phyloP scores from a whole-genome alignment of 2,888 invertebrate genomes.

The Sepiola atlantica region DNA sequence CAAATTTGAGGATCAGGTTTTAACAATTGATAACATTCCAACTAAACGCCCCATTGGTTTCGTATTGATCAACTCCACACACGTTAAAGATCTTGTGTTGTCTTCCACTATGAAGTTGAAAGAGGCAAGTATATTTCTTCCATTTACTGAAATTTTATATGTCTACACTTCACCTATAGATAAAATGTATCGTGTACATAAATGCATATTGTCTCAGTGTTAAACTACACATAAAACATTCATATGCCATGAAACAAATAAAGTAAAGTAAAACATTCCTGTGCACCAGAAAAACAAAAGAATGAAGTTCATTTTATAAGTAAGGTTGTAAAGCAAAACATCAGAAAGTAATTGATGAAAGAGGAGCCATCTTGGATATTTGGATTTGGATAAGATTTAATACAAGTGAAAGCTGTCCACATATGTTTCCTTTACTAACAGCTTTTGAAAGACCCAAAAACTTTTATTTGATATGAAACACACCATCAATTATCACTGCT shows the following conservation, averaged over 20 bases:
- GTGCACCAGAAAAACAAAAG: too few relatives aligned
- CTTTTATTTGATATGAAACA: too few relatives aligned
- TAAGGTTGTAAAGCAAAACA: too few relatives aligned
- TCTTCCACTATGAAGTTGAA: constrained; percentile 79
- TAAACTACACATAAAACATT: neutral
- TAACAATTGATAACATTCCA: constrained; percentile 81
- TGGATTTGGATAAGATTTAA: neutral
- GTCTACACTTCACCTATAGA: neutral
- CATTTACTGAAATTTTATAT: neutral
- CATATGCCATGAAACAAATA: too few relatives aligned
- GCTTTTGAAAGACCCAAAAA: too few relatives aligned
- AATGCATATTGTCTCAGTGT: neutral
- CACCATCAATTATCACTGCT: too few relatives aligned
- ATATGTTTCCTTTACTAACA: too few relatives aligned
- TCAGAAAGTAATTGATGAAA: neutral
- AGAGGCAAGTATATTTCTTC: neutral
- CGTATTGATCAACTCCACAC: constrained; percentile 81
- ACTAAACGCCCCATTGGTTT: constrained; percentile 84
- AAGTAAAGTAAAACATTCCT: too few relatives aligned
- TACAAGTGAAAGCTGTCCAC: neutral
- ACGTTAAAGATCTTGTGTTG: constrained; percentile 83
- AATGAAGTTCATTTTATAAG: too few relatives aligned
- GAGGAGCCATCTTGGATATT: neutral
- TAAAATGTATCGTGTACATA: neutral
- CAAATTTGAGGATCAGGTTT: constrained; percentile 82